Evolutionary conservation across 2,888 invertebrate species (phyloP), one percentile per base, ranked within the genome.

Genomic region (Xestia rhomboidea): DNA sequence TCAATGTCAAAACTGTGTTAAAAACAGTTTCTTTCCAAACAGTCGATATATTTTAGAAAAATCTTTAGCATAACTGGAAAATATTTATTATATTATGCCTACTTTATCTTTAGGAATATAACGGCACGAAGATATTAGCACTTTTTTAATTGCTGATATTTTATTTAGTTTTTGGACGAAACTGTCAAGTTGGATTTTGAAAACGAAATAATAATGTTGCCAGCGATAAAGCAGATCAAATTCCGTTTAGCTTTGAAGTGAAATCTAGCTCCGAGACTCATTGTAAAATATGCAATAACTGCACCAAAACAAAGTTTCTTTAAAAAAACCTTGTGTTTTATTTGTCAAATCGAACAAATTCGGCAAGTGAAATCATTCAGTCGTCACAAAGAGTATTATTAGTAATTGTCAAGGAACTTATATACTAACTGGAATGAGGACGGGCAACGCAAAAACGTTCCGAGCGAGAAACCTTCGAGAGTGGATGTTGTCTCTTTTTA

Each of bases 161-260:
- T 15, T 30, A 41, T 67, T 41, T 44, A 54, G 63, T 79, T 79
- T 79, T 68, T 8, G 63, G n/a, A 49, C 68, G 46, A 6, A 79
- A 15, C 57, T 79, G 64, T 68, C 64, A 44, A 44, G 44, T 41
- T n/a, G n/a, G n/a, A n/a, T n/a, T n/a, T 41, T 64, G 15, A 5
- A 1, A 38, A 10, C 1, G 2, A 13, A 41, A 10, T 1, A n/a
- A 44, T 38, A 57, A 15, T 69, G 27, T 1, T 64, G n/a, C 51
- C 27, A 76, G 8, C 3, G 15, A 51, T 24, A 30, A 38, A 64
- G 24, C 1, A 11, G 11, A n/a, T 3, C 51, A 7, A 18, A 30
- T 30, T 60, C 30, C 7, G 30, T 30, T 60, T n/a, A 30, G 30
- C 21, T 54, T 5, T n/a, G 13, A n/a, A n/a, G 4, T 51, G 11